Percentiles rank a stretch among this genome's conserved stretches.
phyloP scores from a whole-genome alignment of 64 coral and sea anemone species.

The Actinia equina region DNA sequence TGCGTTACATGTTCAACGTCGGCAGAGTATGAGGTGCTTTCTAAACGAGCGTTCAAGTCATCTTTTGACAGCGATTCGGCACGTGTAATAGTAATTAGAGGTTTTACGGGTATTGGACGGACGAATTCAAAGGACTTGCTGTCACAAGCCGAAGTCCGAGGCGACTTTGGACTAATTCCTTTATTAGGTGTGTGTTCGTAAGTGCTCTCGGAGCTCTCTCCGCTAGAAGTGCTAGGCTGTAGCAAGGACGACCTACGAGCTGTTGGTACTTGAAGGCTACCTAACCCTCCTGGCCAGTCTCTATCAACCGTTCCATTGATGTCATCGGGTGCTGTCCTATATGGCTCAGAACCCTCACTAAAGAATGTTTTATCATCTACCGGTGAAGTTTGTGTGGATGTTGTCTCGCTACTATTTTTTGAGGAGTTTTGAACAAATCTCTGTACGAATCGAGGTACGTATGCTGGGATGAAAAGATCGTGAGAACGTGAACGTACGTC shows the following conservation, averaged over 20 bases:
- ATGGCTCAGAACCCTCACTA: constrained; percentile 82
- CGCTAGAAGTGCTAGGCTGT: constrained; percentile 83
- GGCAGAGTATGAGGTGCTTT: constrained; percentile 52
- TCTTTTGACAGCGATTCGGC: constrained; percentile 83
- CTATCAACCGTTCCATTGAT: constrained; percentile 50
- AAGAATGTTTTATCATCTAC: constrained; percentile 92
- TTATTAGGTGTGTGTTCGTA: constrained; percentile 79
- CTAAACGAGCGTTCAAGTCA: constrained; percentile 72
- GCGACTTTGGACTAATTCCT: constrained; percentile 60
- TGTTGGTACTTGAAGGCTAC: constrained; percentile 62
- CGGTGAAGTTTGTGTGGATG: constrained; percentile 81
- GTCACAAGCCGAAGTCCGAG: constrained; percentile 56
- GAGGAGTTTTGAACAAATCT: constrained; percentile 93
- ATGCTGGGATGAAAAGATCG: constrained; percentile 87
- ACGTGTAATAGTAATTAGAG: constrained; percentile 82
- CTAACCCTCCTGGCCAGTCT: constrained; percentile 53
- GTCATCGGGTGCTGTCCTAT: constrained; percentile 92
- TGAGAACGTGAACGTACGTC: constrained; percentile 59
- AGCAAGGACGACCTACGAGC: constrained; percentile 71
- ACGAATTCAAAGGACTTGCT: constrained; percentile 99
- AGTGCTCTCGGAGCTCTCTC: constrained; percentile 90
- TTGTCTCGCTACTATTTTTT: constrained; percentile 77
- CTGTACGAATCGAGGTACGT: constrained; percentile 86
- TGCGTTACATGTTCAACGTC: constrained; percentile 63
- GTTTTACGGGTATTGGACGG: constrained; percentile 89